Evolutionary conservation across 2,113 vertebrate species (phyloP).

Genomic region (Nansenia antarctica): DNA sequence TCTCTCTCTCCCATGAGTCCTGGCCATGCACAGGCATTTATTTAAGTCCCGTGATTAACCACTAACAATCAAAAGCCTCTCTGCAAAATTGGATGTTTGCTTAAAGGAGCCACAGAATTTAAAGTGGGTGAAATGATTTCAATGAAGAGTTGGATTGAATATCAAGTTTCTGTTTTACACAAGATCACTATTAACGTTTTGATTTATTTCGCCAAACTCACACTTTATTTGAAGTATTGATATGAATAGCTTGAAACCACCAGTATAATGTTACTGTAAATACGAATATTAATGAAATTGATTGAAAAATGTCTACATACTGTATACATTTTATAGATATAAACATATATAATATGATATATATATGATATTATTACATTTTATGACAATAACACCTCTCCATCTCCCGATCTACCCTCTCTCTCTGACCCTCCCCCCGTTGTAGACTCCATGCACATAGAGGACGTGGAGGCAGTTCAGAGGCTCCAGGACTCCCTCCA

Average conservation of each 20-base stretch:
- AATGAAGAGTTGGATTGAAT: not conserved
- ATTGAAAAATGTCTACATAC: too few relatives aligned
- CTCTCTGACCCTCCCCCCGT: not conserved
- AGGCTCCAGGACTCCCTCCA: slow-evolving; percentile 96
- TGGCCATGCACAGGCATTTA: slow-evolving; percentile 60
- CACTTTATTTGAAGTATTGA: too few relatives aligned
- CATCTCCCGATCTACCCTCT: too few relatives aligned
- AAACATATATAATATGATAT: not conserved
- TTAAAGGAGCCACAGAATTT: slow-evolving; percentile 30
- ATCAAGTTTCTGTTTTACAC: not conserved
- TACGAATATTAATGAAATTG: not conserved
- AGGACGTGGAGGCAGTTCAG: slow-evolving; percentile 92
- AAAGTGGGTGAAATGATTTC: slow-evolving; percentile 20
- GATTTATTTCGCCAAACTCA: not conserved
- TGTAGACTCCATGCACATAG: slow-evolving; percentile 95
- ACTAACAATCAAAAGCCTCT: slow-evolving; percentile 63
- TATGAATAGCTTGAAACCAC: too few relatives aligned
- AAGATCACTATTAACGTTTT: not conserved
- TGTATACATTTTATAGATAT: too few relatives aligned
- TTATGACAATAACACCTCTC: too few relatives aligned
- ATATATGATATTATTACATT: not conserved
- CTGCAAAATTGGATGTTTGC: slow-evolving; percentile 59
- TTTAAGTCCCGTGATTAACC: slow-evolving; percentile 70
- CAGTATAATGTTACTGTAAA: not conserved
- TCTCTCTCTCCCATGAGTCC: slow-evolving; percentile 55